Conservation (phyloP, 2,113 vertebrate genomes). For the Canis aureus region DNA sequence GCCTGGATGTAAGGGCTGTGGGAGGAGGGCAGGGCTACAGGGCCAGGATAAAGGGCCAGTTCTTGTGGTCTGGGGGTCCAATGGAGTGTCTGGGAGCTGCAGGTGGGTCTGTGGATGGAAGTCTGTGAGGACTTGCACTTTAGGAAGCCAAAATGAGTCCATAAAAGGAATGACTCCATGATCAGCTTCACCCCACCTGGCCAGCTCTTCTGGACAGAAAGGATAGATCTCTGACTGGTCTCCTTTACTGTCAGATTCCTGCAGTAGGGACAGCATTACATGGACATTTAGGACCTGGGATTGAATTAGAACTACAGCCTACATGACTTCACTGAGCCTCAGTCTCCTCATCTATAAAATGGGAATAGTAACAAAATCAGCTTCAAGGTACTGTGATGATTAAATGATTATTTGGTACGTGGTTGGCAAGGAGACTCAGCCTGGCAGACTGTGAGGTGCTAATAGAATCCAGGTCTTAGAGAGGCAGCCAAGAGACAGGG, state of each 20-base stretch:
- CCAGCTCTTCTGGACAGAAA: background rate
- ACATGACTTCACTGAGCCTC: background rate
- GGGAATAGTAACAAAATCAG: background rate
- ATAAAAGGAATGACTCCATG: background rate
- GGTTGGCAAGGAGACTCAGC: background rate
- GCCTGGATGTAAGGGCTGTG: background rate
- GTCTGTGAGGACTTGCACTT: background rate
- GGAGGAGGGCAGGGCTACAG: background rate
- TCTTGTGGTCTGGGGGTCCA: background rate
- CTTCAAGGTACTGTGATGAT: background rate
- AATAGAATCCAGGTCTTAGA: background rate
- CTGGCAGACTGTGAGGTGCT: background rate
- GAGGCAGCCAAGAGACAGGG: background rate
- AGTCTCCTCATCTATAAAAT: background rate
- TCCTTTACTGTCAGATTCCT: background rate
- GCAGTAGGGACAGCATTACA: background rate
- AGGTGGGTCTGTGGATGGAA: background rate
- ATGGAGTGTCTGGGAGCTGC: background rate
- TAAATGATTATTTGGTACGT: background rate
- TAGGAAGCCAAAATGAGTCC: background rate
- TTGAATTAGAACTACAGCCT: background rate
- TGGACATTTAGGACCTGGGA: background rate
- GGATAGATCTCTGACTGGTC: background rate
- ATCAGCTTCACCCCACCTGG: background rate
- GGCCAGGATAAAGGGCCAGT: background rate